Evolutionary conservation across 2,888 invertebrate genomes (phyloP), one percentile per base, ranked within the genome.

Genomic region (Pammene fasciana): DNA sequence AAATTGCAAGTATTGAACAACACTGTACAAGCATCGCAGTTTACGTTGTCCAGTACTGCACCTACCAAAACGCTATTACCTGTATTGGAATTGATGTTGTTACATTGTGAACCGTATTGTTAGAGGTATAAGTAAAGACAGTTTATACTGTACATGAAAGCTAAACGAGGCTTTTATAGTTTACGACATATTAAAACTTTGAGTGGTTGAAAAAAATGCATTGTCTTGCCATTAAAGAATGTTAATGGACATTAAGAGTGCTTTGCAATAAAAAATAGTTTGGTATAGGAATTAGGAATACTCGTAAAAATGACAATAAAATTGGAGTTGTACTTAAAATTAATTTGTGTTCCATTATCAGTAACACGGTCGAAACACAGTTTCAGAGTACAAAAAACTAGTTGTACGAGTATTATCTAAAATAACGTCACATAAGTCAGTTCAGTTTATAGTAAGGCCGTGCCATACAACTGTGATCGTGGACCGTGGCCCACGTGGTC

Each of bases 131-230:
- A 76, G 74, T 10, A 41, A 10, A 16, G 46, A 8, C 41, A 52
- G 60, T 54, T 56, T 36, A 13, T 7, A 26, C 41, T 52, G 59
- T 41, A 13, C 45, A 65, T 48, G 57, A 26, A 67, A 71, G 61
- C 74, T 76, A 73, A 75, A 73, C 71, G 71, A 78, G 75, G 76
- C 77, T 72, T 73, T 80, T 77, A 79, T 81, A 78, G 79, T 87
- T 87, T 85, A 86, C 81, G 83, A 80, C 79, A 82, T 87, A 86
- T 86, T 87, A 86, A 86, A 83, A 80, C 79, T 78, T 77, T 79
- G 78, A 80, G 74, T 76, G 78, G 76, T 73, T 65, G 67, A 76
- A 82, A 85, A 85, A 83, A 81, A 77, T 78, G 75, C 74, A 61
- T 71, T 73, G 76, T 76, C 77, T 73, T 52, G 41, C 45, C 61